Conservation (phyloP, 2,797 vertebrate genomes). For the Octomys mimax region DNA sequence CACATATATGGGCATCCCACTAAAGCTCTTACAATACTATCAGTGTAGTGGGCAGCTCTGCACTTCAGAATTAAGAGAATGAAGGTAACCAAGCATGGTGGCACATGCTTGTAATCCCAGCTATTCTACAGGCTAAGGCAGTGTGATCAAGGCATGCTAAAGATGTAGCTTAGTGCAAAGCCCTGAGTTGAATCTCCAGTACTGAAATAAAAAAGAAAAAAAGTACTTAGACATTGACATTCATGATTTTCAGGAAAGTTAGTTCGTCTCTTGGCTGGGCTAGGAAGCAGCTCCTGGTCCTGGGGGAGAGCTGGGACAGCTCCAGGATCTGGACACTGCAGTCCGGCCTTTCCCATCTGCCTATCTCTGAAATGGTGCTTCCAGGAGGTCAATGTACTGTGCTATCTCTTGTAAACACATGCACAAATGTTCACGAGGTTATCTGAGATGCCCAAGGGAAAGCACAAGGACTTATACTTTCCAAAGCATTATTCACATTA, state of each 20-base stretch:
- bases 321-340: not conserved
- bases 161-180: not conserved
- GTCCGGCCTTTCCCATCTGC: not conserved
- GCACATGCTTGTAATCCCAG: not conserved
- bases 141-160: not conserved
- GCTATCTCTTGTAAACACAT: not conserved
- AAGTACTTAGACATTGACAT: fast-evolving
- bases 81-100: not conserved
- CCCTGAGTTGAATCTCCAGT: not conserved
- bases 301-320: not conserved
- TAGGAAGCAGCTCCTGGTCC: not conserved
- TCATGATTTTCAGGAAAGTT: not conserved
- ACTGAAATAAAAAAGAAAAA: not conserved
- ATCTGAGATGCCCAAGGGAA: not conserved
- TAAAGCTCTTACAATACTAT: not conserved
- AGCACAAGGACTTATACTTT: not conserved
- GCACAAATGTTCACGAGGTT: not conserved
- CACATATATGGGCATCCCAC: not conserved
- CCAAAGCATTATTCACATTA: not conserved
- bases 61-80: not conserved
- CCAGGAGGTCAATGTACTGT: not conserved
- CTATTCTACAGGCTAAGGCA: not conserved
- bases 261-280: not conserved
- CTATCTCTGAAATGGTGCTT: not conserved
- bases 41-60: not conserved